Conservation (phyloP, 2,113 vertebrate genomes). For the Triplophysa tibetana region DNA sequence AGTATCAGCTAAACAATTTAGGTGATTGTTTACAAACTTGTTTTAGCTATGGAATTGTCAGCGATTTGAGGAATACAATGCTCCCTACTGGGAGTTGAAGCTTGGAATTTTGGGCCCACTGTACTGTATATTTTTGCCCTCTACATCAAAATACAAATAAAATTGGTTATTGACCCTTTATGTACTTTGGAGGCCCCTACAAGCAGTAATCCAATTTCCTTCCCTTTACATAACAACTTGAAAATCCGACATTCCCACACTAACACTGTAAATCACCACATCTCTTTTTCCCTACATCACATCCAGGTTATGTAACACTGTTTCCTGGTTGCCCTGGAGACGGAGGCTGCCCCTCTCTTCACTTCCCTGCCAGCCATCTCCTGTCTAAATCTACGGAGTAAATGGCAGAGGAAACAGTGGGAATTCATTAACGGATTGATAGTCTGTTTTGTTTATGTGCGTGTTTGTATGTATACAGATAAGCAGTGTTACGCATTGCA, state of each 20-base stretch:
- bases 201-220: too few species aligned
- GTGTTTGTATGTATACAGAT: conserved; percentile 5
- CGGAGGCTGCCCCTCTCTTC: conserved; percentile 11
- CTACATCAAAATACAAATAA: too few species aligned
- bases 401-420: background rate
- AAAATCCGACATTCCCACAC: background rate
- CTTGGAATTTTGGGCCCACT: too few species aligned
- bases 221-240: too few species aligned
- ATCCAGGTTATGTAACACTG: conserved; percentile 28
- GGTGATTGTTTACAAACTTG: too few species aligned
- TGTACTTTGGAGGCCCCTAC: too few species aligned
- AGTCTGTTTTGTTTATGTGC: background rate
- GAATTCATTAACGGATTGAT: background rate
- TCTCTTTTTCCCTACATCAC: conserved; percentile 14
- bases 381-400: background rate
- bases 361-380: background rate
- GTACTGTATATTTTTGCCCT: too few species aligned
- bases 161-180: too few species aligned
- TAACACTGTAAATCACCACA: conserved; percentile 4
- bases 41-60: too few species aligned
- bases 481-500: background rate
- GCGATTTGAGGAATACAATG: too few species aligned
- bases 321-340: conserved; percentile 26
- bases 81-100: too few species aligned
- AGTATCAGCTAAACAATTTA: too few species aligned